These are phyloP conservation scores for Agriopis aurantiaria DNA, from an alignment of 2,888 invertebrate species.

Conservation along the genomic window DNA sequence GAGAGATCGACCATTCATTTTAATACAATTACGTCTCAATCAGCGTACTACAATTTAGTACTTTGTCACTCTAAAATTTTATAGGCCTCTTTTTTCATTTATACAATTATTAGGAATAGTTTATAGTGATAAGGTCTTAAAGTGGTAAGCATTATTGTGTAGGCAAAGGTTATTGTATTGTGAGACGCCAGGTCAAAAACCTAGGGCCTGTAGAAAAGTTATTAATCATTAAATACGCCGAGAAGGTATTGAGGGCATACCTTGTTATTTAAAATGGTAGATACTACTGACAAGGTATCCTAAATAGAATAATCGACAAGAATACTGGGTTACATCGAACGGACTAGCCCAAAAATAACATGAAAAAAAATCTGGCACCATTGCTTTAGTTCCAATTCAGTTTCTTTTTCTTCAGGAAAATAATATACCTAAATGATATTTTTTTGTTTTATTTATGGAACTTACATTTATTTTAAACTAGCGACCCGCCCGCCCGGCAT, in stretches of 20 bases:
- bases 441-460: too few relatives aligned
- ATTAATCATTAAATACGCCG: conserved; percentile 25
- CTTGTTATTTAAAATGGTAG: conserved; percentile 8
- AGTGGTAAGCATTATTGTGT: not conserved
- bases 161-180: conserved; percentile 22
- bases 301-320: not conserved
- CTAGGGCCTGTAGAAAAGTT: conserved; percentile 19
- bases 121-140: conserved; percentile 19
- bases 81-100: not conserved
- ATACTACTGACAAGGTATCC: not conserved
- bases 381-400: too few relatives aligned
- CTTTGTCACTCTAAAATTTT: conserved; percentile 4
- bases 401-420: too few relatives aligned
- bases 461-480: too few relatives aligned
- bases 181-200: conserved; percentile 32
- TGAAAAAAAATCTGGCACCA: too few relatives aligned
- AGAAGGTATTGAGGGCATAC: conserved; percentile 20
- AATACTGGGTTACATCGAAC: too few relatives aligned
- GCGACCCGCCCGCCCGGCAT: too few relatives aligned
- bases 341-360: too few relatives aligned
- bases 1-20: conserved; percentile 25
- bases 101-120: not conserved
- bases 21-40: conserved; percentile 26
- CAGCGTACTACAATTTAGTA: not conserved
- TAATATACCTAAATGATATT: too few relatives aligned